Percentiles rank a stretch among this genome's conserved stretches.
These are phyloP conservation scores for Leptoclinus maculatus DNA, from an alignment of 2,797 vertebrate species.

Conservation along the genomic window DNA sequence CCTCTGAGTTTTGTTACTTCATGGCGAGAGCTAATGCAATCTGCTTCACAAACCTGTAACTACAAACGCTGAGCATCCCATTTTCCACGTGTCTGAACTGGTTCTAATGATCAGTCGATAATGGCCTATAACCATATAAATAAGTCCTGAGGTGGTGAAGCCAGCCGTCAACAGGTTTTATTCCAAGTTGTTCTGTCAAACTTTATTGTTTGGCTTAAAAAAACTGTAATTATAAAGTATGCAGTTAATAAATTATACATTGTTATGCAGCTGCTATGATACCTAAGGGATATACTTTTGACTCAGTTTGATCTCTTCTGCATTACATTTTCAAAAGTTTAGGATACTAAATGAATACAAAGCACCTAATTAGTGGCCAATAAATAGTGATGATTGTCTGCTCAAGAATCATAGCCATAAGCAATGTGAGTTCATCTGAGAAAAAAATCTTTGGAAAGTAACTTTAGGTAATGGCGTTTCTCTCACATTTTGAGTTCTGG, in stretches of 20 bases:
- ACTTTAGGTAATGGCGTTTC: slow-evolving; percentile 64
- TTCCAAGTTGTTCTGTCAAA: slow-evolving; percentile 31
- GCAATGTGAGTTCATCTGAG: slow-evolving; percentile 27
- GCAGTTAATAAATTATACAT: slow-evolving; percentile 12
- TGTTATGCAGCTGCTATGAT: slow-evolving; percentile 5
- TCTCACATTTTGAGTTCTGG: slow-evolving; percentile 51
- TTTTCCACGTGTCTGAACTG: slow-evolving; percentile 79
- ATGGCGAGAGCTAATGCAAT: slow-evolving; percentile 67
- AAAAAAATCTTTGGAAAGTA: slow-evolving; percentile 38
- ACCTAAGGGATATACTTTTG: slow-evolving; percentile 4
- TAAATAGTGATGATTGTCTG: slow-evolving; percentile 41
- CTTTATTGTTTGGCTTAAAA: slow-evolving; percentile 17
- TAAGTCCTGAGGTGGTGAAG: slow-evolving; percentile 46
- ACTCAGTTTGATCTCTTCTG: slow-evolving; percentile 23
- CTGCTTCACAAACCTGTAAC: slow-evolving; percentile 74
- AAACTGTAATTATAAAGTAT: slow-evolving; percentile 12
- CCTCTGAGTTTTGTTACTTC: slow-evolving; percentile 71
- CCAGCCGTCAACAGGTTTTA: slow-evolving; percentile 54
- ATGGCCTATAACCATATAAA: slow-evolving; percentile 67
- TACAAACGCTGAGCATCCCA: slow-evolving; percentile 72
- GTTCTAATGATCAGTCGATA: slow-evolving; percentile 77
- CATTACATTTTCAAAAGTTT: slow-evolving; percentile 23
- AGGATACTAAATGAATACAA: slow-evolving; percentile 36
- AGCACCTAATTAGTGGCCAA: slow-evolving; percentile 37
- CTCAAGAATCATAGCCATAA: slow-evolving; percentile 37